Percentiles rank a stretch among this genome's conserved stretches.
phyloP scores from a whole-genome alignment of 2,113 vertebrate genomes.

The Leptocoma aspasia region DNA sequence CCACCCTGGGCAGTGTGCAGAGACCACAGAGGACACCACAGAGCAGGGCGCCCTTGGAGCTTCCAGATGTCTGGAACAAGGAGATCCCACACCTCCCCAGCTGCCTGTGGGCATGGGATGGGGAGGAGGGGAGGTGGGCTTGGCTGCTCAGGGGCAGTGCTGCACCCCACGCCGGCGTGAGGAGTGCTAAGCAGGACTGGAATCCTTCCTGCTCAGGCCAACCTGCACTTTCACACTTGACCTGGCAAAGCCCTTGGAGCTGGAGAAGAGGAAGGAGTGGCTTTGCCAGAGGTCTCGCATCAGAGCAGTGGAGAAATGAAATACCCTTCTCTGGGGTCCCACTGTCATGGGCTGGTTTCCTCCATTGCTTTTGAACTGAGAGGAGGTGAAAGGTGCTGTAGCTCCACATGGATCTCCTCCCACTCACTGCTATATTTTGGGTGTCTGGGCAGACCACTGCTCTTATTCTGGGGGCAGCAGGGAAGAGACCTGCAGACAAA shows the following conservation, averaged over 20 bases:
- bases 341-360: rapidly evolving
- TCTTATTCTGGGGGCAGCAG: background rate
- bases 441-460: background rate
- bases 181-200: background rate
- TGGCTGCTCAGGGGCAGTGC: background rate
- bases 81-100: background rate
- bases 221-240: rapidly evolving
- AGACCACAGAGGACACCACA: background rate
- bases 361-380: background rate
- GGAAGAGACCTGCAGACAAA: background rate
- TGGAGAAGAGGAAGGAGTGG: background rate
- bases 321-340: background rate
- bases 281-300: background rate
- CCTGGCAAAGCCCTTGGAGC: background rate
- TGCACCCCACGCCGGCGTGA: background rate
- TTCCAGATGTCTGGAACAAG: background rate
- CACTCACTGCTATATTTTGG: background rate
- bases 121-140: background rate
- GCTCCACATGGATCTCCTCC: background rate
- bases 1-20: background rate
- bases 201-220: background rate
- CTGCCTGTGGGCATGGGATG: background rate
- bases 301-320: background rate
- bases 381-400: background rate
- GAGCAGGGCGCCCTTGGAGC: background rate